Percentiles rank a stretch among this genome's conserved stretches.
Evolutionary conservation across 2,113 vertebrate species (phyloP).

Genomic region (Eptesicus fuscus): DNA sequence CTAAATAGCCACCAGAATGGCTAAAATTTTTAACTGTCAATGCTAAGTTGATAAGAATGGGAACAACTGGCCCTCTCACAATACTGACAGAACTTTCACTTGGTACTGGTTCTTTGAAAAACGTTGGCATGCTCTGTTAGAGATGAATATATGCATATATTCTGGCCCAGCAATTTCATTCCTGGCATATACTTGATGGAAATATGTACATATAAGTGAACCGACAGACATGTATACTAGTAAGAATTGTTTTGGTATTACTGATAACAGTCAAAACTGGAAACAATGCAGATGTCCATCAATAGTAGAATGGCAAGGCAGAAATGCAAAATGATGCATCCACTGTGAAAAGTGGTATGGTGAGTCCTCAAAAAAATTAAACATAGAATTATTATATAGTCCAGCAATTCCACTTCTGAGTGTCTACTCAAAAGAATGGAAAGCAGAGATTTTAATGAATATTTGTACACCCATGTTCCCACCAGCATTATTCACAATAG

Average conservation of each 20-base stretch:
- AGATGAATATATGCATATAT: not conserved
- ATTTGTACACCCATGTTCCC: not conserved
- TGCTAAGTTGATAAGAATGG: not conserved
- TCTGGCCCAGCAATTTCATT: not conserved
- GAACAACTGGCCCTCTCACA: not conserved
- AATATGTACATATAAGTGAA: not conserved
- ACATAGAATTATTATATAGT: not conserved
- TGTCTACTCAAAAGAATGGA: not conserved
- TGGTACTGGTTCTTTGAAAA: not conserved
- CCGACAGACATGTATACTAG: not conserved
- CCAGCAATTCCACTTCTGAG: not conserved
- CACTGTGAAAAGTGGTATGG: not conserved
- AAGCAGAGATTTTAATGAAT: not conserved
- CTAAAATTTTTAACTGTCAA: not conserved
- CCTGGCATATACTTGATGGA: not conserved
- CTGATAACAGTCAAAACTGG: not conserved
- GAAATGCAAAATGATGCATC: not conserved
- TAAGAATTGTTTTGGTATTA: not conserved
- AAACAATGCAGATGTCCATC: not conserved
- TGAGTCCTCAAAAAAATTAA: not conserved
- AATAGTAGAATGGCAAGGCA: not conserved
- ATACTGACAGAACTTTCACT: not conserved
- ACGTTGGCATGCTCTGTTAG: not conserved
- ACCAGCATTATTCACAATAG: not conserved
- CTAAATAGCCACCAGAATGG: not conserved